phyloP scores from a whole-genome alignment of 2,888 invertebrate genomes.

The Thymelicus acteon region DNA sequence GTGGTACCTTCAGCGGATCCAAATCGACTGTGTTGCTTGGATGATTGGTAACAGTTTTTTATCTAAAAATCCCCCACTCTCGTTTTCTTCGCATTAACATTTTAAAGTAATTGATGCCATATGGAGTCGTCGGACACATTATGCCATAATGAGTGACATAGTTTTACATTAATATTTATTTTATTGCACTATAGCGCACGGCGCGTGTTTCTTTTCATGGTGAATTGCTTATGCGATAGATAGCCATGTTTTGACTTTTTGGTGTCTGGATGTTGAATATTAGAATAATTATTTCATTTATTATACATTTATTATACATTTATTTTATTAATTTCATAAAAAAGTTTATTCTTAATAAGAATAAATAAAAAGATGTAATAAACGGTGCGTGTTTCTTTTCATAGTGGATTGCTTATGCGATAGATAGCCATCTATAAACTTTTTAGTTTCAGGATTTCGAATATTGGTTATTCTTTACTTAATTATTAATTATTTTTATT shows the following conservation, averaged over 20 bases:
- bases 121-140: slow-evolving; percentile 67
- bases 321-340: too few relatives aligned
- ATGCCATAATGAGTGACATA: slow-evolving; percentile 72
- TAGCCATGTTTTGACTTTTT: slow-evolving; percentile 40
- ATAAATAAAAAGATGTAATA: too few relatives aligned
- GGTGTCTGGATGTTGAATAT: not conserved
- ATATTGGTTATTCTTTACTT: too few relatives aligned
- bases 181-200: slow-evolving; percentile 60
- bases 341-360: too few relatives aligned
- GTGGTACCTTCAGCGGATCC: slow-evolving; percentile 60
- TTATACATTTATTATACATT: too few relatives aligned
- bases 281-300: not conserved
- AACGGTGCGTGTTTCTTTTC: too few relatives aligned
- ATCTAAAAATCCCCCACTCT: slow-evolving; percentile 76
- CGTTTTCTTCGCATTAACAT: slow-evolving; percentile 68
- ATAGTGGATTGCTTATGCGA: too few relatives aligned
- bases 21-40: slow-evolving; percentile 71
- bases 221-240: slow-evolving; percentile 58
- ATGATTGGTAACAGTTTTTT: slow-evolving; percentile 78
- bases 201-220: slow-evolving; percentile 60
- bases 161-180: slow-evolving; percentile 75
- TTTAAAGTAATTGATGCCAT: slow-evolving; percentile 68
- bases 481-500: too few relatives aligned
- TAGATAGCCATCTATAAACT: too few relatives aligned
- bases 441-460: too few relatives aligned